Evolutionary conservation across 1,140 invertebrate genomes (phyloP).

Genomic region (Proales similis): DNA sequence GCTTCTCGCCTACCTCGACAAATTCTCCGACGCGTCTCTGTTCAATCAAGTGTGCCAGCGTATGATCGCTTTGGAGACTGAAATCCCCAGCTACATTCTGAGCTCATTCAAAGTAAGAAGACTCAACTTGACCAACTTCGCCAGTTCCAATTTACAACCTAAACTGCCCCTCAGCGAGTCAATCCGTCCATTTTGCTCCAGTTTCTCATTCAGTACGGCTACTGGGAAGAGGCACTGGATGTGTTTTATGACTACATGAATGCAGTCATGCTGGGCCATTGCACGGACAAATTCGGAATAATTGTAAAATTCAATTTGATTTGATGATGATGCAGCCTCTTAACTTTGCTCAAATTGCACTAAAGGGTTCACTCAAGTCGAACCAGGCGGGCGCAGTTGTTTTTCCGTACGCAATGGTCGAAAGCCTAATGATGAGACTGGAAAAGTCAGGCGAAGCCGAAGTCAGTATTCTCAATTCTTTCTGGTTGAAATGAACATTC

Average conservation of each 20-base stretch:
- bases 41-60: slow-evolving; percentile 28
- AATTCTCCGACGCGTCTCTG: slow-evolving; percentile 6
- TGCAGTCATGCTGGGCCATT: too few relatives aligned
- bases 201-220: slow-evolving; percentile 16
- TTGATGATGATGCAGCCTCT: too few relatives aligned
- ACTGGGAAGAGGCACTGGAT: slow-evolving; percentile 21
- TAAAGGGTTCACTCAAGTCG: too few relatives aligned
- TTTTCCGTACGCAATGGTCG: too few relatives aligned
- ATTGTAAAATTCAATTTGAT: too few relatives aligned
- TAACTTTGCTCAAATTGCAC: too few relatives aligned
- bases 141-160: background rate
- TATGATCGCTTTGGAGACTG: slow-evolving; percentile 2
- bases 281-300: too few relatives aligned
- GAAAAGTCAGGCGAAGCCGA: too few relatives aligned
- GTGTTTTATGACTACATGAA: background rate
- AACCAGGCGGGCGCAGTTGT: too few relatives aligned
- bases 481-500: too few relatives aligned
- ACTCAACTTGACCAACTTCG: background rate
- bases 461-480: too few relatives aligned
- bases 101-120: slow-evolving; percentile 12
- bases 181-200: background rate
- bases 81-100: slow-evolving; percentile 7
- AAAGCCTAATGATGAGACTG: too few relatives aligned
- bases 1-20: slow-evolving; percentile 4
- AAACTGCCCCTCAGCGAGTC: background rate